phyloP scores from a whole-genome alignment of 1,140 invertebrate species.

The Pteromalus puparum region DNA sequence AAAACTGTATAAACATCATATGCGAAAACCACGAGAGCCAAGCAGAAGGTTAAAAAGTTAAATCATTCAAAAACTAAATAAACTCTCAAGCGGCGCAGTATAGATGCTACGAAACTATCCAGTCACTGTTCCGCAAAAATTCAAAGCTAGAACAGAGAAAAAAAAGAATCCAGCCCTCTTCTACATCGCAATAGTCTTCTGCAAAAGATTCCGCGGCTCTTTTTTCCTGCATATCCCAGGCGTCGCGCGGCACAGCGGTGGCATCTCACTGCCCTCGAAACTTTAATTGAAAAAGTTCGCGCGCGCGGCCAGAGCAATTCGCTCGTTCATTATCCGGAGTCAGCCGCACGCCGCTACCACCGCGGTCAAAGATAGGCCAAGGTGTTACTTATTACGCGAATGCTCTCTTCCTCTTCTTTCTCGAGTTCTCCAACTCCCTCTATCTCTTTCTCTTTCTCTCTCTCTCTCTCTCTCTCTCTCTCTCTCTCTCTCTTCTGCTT shows the following conservation, averaged over 20 bases:
- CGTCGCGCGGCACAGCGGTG: neutral
- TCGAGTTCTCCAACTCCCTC: neutral
- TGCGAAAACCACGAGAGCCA: too few species aligned
- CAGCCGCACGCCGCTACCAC: neutral
- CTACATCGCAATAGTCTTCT: conserved; percentile 2
- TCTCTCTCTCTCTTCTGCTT: neutral
- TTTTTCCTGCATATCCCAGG: neutral
- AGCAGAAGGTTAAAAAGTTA: too few species aligned
- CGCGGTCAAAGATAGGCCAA: neutral
- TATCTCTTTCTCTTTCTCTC: neutral
- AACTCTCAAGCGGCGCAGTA: too few species aligned
- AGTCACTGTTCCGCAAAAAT: neutral
- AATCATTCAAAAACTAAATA: too few species aligned
- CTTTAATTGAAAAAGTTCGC: conserved; percentile 53
- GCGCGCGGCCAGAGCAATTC: neutral
- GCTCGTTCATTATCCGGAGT: conserved; percentile 30
- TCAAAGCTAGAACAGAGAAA: neutral
- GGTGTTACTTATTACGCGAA: conserved; percentile 21
- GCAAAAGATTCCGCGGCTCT: neutral
- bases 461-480: neutral
- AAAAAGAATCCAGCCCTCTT: neutral
- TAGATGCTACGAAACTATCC: neutral
- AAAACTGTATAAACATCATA: too few species aligned
- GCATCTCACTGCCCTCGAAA: conserved; percentile 1
- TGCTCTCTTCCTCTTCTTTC: conserved; percentile 5